A percentile compares a stretch with the other conserved stretches of the same genome.
These are phyloP conservation scores for Leiothrix lutea DNA, from an alignment of 2,113 vertebrate genomes.

Conservation along the genomic window DNA sequence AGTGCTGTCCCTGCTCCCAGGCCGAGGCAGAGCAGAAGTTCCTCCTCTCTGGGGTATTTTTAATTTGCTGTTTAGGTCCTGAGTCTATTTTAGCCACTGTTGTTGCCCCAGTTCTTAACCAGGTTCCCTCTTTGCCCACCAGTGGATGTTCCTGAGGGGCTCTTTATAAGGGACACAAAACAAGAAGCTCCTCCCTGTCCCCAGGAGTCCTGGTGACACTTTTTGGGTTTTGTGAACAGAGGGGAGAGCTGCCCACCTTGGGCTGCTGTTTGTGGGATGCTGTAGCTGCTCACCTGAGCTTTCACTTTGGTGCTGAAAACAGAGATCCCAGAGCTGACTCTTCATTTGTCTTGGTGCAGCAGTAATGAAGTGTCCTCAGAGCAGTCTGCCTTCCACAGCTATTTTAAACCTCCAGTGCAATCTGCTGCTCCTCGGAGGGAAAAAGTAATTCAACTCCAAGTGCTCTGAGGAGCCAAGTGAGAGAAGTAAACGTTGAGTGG, in stretches of 20 bases:
- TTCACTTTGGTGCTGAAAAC: background rate
- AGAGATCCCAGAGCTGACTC: background rate
- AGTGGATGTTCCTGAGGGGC: accelerated
- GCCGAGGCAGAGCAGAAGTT: background rate
- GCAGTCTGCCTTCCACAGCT: background rate
- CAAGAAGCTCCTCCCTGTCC: background rate
- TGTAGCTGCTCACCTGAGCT: background rate
- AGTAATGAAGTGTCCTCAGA: background rate
- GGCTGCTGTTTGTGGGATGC: background rate
- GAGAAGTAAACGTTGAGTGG: constrained; percentile 12
- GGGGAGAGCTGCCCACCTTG: background rate
- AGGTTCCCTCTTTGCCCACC: background rate
- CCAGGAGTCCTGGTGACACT: background rate
- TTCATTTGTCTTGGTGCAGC: background rate
- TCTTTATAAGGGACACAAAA: background rate
- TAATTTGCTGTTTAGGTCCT: background rate
- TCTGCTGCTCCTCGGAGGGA: background rate
- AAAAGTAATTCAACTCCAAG: constrained; percentile 11
- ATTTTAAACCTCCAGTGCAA: background rate
- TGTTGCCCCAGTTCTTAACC: background rate
- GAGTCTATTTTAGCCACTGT: background rate
- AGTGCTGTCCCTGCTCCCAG: background rate
- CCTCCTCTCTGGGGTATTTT: accelerated
- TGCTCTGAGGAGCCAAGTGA: background rate
- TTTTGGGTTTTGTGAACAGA: background rate